A percentile compares a stretch with the other conserved stretches of the same genome.
These are phyloP conservation scores for Acanthornis magna DNA, from an alignment of 2,797 vertebrate genomes.

Conservation along the genomic window DNA sequence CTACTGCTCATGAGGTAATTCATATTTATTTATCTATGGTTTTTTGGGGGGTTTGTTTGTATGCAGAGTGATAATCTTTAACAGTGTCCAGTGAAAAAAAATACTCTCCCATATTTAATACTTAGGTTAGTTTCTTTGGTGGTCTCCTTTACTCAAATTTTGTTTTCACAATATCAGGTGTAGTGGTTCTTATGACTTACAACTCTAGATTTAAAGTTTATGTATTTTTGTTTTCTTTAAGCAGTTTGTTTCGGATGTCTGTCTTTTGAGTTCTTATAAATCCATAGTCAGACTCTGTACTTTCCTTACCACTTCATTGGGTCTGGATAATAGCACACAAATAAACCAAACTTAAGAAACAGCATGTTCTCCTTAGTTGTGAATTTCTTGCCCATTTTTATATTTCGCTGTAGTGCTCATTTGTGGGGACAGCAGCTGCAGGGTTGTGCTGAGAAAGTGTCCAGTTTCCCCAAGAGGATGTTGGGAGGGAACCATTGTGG, in stretches of 20 bases:
- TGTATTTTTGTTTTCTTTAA: slow-evolving; percentile 5
- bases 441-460: not conserved
- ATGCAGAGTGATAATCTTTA: not conserved
- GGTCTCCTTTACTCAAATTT: not conserved
- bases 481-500: not conserved
- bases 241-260: not conserved
- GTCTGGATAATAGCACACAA: not conserved
- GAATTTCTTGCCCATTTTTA: not conserved
- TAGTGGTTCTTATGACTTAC: not conserved
- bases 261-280: not conserved
- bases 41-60: not conserved
- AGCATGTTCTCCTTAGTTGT: not conserved
- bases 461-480: not conserved
- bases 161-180: not conserved
- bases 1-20: not conserved
- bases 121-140: slow-evolving; percentile 25
- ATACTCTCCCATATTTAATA: slow-evolving; percentile 8
- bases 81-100: not conserved
- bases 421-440: not conserved
- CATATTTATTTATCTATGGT: not conserved
- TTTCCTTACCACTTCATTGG: not conserved
- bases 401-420: not conserved
- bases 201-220: not conserved
- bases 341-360: not conserved
- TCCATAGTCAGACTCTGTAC: not conserved